Conservation (phyloP, 2,113 vertebrate genomes). For the Xerus inauris region DNA sequence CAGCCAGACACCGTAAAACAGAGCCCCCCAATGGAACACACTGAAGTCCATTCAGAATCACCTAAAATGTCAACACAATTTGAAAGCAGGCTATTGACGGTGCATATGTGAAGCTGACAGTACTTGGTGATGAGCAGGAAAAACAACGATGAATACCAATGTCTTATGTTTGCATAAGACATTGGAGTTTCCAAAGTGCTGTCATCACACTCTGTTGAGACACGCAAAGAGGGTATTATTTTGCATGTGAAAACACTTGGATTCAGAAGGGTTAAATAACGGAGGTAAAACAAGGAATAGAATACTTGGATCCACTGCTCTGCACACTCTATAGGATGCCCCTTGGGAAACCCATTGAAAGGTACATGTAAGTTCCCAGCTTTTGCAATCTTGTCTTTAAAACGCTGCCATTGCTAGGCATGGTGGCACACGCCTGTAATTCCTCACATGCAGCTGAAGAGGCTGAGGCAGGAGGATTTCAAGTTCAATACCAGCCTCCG, state of each 20-base stretch:
- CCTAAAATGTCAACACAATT: conserved; percentile 68
- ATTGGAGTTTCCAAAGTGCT: conserved; percentile 48
- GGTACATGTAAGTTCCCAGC: neutral
- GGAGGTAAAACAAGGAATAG: neutral
- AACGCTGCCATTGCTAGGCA: neutral
- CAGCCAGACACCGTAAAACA: neutral
- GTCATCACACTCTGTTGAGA: conserved; percentile 57
- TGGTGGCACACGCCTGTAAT: too few species aligned
- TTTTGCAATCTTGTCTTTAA: neutral
- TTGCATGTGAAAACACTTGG: conserved; percentile 49
- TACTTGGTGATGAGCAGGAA: conserved; percentile 62
- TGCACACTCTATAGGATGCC: neutral
- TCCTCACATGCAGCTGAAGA: too few species aligned
- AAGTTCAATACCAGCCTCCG: too few species aligned
- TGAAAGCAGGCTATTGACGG: conserved; percentile 60
- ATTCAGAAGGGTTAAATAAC: conserved; percentile 40
- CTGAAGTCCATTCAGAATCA: conserved; percentile 68
- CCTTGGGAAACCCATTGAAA: neutral
- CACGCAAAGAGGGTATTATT: conserved; percentile 1
- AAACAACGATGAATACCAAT: conserved; percentile 73
- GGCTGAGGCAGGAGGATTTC: too few species aligned
- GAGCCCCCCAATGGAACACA: conserved; percentile 35
- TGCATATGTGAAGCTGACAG: conserved; percentile 64
- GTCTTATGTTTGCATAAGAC: conserved; percentile 68
- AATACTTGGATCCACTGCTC: neutral